Conservation (phyloP, 2,888 invertebrate species). For the Oscheius sp. region DNA sequence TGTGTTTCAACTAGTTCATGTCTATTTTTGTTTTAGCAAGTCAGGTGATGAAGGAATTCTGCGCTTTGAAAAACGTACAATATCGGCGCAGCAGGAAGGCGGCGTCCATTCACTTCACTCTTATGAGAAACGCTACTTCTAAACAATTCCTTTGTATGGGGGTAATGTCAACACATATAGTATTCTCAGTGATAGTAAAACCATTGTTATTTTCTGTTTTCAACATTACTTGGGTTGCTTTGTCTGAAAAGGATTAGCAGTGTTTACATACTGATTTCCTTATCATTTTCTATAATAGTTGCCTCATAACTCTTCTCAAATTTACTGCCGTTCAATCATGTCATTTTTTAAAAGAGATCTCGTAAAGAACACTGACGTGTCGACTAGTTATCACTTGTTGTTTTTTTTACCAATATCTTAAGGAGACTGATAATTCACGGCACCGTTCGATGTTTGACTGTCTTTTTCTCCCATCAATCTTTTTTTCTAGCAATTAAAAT, state of each 20-base stretch:
- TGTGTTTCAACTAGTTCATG: conserved; percentile 42
- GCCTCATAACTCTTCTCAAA: too few species aligned
- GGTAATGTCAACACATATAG: too few species aligned
- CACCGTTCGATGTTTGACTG: background rate
- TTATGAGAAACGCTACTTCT: too few species aligned
- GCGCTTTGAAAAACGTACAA: conserved; percentile 91
- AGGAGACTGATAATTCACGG: conserved; percentile 1
- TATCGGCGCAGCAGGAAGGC: conserved; percentile 94
- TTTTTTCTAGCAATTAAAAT: background rate
- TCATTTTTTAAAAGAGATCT: background rate
- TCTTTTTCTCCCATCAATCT: background rate
- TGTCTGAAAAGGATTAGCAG: too few species aligned
- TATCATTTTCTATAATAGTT: too few species aligned
- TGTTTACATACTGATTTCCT: too few species aligned
- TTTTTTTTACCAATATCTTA: background rate
- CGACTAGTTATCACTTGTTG: conserved; percentile 17
- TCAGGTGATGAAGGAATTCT: conserved; percentile 86
- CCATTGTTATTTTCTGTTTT: too few species aligned
- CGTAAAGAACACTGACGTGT: background rate
- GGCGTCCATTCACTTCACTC: conserved; percentile 97
- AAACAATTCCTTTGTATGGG: too few species aligned
- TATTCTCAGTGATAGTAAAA: too few species aligned
- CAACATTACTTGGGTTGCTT: too few species aligned
- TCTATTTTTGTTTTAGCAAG: conserved; percentile 71
- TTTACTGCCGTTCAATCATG: too few species aligned